Percentiles rank a stretch among this genome's conserved stretches.
Conservation (phyloP, 2,888 invertebrate genomes). For the Stictocephala bisonia region DNA sequence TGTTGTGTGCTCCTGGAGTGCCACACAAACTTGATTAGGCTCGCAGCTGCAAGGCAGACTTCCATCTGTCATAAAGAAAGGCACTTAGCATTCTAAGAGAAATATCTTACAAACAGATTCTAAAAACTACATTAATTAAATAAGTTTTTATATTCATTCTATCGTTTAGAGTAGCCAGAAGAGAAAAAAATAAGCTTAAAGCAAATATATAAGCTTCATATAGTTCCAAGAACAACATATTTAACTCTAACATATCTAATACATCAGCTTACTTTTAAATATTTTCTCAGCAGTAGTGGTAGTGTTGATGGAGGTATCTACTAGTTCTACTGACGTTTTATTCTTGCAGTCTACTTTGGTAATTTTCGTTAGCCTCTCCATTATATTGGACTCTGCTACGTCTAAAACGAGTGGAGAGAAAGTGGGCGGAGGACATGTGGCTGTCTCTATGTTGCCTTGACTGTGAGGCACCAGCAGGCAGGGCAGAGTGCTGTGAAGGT, state of each 20-base stretch:
- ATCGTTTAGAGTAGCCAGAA: too few relatives aligned
- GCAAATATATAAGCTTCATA: too few relatives aligned
- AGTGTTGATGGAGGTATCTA: background rate
- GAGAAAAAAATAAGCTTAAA: too few relatives aligned
- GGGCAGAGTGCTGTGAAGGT: conserved; percentile 47
- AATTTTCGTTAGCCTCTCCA: too few relatives aligned
- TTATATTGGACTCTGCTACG: too few relatives aligned
- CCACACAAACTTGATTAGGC: conserved; percentile 72
- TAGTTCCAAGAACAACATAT: too few relatives aligned
- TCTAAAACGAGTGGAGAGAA: too few relatives aligned
- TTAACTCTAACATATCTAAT: too few relatives aligned
- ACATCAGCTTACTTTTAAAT: conserved; percentile 11
- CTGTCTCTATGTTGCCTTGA: conserved; percentile 39
- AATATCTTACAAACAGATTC: background rate
- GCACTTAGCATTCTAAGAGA: too few relatives aligned
- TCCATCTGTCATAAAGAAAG: too few relatives aligned
- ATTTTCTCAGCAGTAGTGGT: background rate
- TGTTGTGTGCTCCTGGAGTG: conserved; percentile 71
- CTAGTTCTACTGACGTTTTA: background rate
- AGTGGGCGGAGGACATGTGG: conserved; percentile 23
- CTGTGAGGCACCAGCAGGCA: conserved; percentile 38
- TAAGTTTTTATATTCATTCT: too few relatives aligned
- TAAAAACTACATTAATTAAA: too few relatives aligned
- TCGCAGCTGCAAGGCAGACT: conserved; percentile 65
- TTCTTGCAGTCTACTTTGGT: background rate